Evolutionary conservation across 64 coral and sea anemone species (phyloP).

Genomic region (Pachyseris speciosa): DNA sequence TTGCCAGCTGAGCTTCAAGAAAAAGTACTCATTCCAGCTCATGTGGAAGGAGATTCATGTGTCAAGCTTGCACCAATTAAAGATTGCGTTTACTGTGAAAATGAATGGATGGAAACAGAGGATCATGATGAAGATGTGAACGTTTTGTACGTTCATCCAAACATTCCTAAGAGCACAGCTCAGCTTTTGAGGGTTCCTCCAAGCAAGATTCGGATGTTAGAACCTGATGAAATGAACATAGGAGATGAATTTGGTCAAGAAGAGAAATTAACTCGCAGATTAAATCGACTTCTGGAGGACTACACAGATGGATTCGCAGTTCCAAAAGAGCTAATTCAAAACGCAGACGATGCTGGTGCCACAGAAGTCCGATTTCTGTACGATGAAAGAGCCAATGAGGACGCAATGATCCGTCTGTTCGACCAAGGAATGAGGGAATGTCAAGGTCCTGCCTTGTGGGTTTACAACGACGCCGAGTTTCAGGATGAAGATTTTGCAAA

Average conservation of each 20-base stretch:
- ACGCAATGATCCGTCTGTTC: constrained; percentile 50
- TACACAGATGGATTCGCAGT: constrained; percentile 92
- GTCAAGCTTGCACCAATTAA: constrained; percentile 66
- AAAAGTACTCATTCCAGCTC: constrained; percentile 77
- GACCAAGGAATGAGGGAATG: constrained; percentile 69
- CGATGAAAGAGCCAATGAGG: constrained; percentile 71
- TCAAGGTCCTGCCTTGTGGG: constrained; percentile 79
- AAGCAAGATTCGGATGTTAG: constrained; percentile 81
- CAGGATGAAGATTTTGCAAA: constrained; percentile 85
- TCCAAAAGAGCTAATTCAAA: constrained; percentile 93
- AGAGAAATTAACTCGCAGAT: constrained; percentile 79
- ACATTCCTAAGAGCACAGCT: constrained; percentile 75
- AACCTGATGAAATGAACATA: constrained; percentile 75
- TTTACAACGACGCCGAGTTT: constrained; percentile 71
- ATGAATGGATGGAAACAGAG: constrained; percentile 65
- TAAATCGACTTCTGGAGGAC: constrained; percentile 80
- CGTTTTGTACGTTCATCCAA: constrained; percentile 78
- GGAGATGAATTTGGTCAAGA: constrained; percentile 94
- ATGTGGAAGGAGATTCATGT: constrained; percentile 54
- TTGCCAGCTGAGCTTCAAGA: constrained; percentile 27
- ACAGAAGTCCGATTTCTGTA: constrained; percentile 73
- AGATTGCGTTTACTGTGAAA: constrained; percentile 92
- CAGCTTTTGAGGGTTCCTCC: constrained; percentile 74
- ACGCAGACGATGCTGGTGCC: constrained; percentile 91
- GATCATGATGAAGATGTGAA: constrained; percentile 46